A percentile compares a stretch with the other conserved stretches of the same genome.
Evolutionary conservation across 1,140 invertebrate genomes (phyloP).

Genomic region (Drosophila asahinai): DNA sequence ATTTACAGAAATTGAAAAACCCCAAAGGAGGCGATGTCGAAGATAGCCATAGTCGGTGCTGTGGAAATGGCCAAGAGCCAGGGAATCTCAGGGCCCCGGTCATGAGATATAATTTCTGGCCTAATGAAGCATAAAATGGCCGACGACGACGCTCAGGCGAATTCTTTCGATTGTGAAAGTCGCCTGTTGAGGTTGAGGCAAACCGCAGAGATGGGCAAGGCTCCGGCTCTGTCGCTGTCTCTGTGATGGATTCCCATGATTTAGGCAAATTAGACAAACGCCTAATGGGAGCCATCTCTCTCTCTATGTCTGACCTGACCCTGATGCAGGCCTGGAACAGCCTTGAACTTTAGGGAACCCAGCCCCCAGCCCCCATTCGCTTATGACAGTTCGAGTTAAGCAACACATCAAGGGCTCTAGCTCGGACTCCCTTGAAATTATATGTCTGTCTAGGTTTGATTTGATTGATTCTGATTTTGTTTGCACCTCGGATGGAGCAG

Average conservation of each 20-base stretch:
- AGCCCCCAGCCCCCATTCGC: neutral
- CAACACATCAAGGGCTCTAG: constrained; percentile 21
- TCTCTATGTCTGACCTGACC: constrained; percentile 5
- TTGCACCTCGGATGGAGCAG: constrained; percentile 1
- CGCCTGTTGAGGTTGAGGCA: neutral
- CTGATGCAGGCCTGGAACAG: neutral
- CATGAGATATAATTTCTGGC: constrained; percentile 76
- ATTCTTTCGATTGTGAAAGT: constrained; percentile 60
- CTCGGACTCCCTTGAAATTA: constrained; percentile 39
- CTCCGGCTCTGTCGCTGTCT: neutral
- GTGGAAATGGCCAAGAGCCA: constrained; percentile 26
- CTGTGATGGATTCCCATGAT: constrained; percentile 35
- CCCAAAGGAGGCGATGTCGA: constrained; percentile 25
- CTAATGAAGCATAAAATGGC: constrained; percentile 80
- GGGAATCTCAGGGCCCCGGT: constrained; percentile 41
- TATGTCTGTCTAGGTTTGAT: constrained; percentile 54
- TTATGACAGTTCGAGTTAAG: constrained; percentile 43
- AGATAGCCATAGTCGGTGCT: constrained; percentile 27
- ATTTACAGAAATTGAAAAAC: constrained; percentile 67
- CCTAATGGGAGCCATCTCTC: neutral
- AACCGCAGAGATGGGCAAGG: constrained; percentile 31
- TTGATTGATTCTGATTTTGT: constrained; percentile 60
- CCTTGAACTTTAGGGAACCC: constrained; percentile 22
- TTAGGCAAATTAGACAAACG: constrained; percentile 27
- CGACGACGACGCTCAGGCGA: constrained; percentile 23